phyloP scores from a whole-genome alignment of 2,888 invertebrate genomes.

The Noctua pronuba region DNA sequence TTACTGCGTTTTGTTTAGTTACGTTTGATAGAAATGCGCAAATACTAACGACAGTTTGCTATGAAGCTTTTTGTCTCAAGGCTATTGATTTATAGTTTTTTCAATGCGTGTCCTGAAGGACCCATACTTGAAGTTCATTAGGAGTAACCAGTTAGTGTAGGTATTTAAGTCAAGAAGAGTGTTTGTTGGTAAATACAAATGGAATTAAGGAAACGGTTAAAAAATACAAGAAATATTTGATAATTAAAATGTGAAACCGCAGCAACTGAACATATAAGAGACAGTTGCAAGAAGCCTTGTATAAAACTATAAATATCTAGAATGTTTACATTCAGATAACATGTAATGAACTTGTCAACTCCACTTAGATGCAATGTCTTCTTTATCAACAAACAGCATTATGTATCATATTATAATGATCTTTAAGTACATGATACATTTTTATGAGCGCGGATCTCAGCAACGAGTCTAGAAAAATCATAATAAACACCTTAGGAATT shows the following conservation, averaged over 20 bases:
- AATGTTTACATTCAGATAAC: conserved; percentile 69
- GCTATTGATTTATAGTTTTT: neutral
- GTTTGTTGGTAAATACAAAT: neutral
- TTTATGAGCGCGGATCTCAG: conserved; percentile 13
- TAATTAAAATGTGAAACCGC: neutral
- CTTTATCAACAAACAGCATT: conserved; percentile 46
- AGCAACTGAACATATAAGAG: conserved; percentile 24
- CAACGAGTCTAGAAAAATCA: conserved; percentile 12
- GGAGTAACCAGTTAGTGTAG: neutral
- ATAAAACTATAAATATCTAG: conserved; percentile 57
- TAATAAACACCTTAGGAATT: neutral
- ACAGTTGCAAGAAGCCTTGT: conserved; percentile 39
- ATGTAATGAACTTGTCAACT: conserved; percentile 65
- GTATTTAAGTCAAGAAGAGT: neutral
- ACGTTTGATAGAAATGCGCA: neutral
- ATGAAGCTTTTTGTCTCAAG: conserved; percentile 2
- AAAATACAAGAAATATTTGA: neutral
- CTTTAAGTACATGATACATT: conserved; percentile 11
- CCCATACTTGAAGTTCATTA: neutral
- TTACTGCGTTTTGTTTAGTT: neutral
- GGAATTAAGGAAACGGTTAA: neutral
- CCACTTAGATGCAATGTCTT: conserved; percentile 47
- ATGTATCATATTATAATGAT: conserved; percentile 23
- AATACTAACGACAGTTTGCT: neutral
- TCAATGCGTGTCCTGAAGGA: neutral